A percentile compares a stretch with the other conserved stretches of the same genome.
Conservation (phyloP, 1,140 invertebrate genomes). For the Aphis craccivora region DNA sequence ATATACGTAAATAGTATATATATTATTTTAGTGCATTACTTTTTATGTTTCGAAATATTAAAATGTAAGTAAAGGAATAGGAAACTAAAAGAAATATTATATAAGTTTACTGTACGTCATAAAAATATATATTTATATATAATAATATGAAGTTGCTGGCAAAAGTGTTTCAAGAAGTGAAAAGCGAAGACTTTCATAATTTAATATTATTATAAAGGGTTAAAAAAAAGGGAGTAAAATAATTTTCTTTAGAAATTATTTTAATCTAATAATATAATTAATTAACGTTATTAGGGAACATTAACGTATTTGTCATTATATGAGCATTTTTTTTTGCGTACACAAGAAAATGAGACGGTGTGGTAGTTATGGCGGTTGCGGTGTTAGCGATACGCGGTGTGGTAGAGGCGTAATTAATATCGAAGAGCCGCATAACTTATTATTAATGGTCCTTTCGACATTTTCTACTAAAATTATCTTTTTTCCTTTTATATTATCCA, state of each 20-base stretch:
- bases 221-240: constrained; percentile 5
- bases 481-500: constrained; percentile 21
- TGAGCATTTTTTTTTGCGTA: background rate
- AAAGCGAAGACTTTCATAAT: constrained; percentile 4
- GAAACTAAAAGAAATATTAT: background rate
- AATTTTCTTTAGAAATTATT: constrained; percentile 36
- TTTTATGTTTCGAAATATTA: background rate
- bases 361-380: background rate
- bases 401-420: constrained; percentile 43
- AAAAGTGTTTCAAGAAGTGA: constrained; percentile 4
- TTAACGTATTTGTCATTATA: constrained; percentile 53
- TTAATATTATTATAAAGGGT: constrained; percentile 29
- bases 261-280: constrained; percentile 44
- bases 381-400: background rate
- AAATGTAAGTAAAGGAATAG: background rate
- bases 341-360: constrained; percentile 5
- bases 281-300: constrained; percentile 46
- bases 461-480: constrained; percentile 44
- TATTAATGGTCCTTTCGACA: constrained; percentile 54
- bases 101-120: background rate
- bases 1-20: no score
- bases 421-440: constrained; percentile 45
- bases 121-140: background rate
- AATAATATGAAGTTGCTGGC: background rate
- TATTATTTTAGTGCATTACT: background rate